Evolutionary conservation across 2,797 vertebrate genomes (phyloP), one percentile per base, ranked within the genome.

Genomic region (Paramormyrops hopkinsi): DNA sequence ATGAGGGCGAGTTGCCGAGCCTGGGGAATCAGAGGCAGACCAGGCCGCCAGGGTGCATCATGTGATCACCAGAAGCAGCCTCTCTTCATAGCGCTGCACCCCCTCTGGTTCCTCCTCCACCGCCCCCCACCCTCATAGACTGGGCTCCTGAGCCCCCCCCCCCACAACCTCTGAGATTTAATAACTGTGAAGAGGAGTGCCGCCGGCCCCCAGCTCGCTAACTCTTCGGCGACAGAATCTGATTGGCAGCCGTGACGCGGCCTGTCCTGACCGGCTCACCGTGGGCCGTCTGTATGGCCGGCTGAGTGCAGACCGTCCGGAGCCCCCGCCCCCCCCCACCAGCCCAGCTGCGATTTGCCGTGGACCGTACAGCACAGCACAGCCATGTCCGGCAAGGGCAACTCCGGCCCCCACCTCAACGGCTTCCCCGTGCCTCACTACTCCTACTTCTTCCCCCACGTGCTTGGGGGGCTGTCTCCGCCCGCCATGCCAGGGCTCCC

Each of bases 371-470:
- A 92, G 59, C 22, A 29, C 92, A 90, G 91, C 93, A 93, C 91
- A 90, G 93, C 92, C 93, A 99, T 99, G 98, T 97, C 98, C 92
- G 98, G 97, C 95, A 99, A 99, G 96, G 97, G 98, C 93, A 97
- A 98, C 95, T 97, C 97, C 89, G 95, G 97, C 65, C 96, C 97
- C 92, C 98, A 98, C 95, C 96, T 99, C 89, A 97, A 96, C 44
- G 97, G 97, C 90, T 99, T 99, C 94, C 97, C 97, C 0, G 96
- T 99, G 94, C 96, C 97, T 92, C 97, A 97, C 93, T 99, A 98
- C 87, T 97, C 98, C 93, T 99, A 98, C 95, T 99, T 99, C 95
- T 99, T 99, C 92, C 97, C 98, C 0, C 97, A 97, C 90, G 97
- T 99, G 96, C 91, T 99, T 90, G 98, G 98, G 86, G 97, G 98